Evolutionary conservation across 2,888 invertebrate species (phyloP).

Genomic region (Metacarcinus magister): DNA sequence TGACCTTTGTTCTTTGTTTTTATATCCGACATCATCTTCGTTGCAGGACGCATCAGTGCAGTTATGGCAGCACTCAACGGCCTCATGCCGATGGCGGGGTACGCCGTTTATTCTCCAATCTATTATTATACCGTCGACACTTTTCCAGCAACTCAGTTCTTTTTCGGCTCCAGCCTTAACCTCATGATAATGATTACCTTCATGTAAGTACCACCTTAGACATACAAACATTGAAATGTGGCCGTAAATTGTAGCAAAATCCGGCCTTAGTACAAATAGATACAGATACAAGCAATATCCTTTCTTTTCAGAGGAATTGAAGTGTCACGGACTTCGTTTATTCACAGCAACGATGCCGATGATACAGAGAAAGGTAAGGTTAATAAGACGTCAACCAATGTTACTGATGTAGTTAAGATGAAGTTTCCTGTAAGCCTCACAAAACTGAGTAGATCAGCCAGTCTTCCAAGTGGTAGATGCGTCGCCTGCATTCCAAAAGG

Average conservation of each 20-base stretch:
- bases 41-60: constrained; percentile 76
- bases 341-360: neutral
- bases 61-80: constrained; percentile 76
- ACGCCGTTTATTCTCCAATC: constrained; percentile 73
- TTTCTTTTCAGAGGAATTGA: constrained; percentile 9
- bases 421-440: neutral
- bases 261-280: neutral
- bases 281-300: neutral
- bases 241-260: neutral
- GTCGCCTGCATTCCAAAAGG: neutral
- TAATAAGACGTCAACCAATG: neutral
- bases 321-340: neutral
- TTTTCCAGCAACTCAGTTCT: constrained; percentile 78
- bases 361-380: neutral
- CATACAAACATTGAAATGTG: neutral
- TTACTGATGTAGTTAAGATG: neutral
- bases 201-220: constrained; percentile 68
- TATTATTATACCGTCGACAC: constrained; percentile 75
- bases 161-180: constrained; percentile 75
- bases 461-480: neutral
- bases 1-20: neutral
- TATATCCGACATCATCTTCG: neutral
- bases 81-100: constrained; percentile 79
- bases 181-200: constrained; percentile 64
- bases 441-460: constrained; percentile 4